These are phyloP conservation scores for Mastigias papua DNA, from an alignment of 30 jellyfish, hydroid and myxozoan species.

Conservation along the genomic window DNA sequence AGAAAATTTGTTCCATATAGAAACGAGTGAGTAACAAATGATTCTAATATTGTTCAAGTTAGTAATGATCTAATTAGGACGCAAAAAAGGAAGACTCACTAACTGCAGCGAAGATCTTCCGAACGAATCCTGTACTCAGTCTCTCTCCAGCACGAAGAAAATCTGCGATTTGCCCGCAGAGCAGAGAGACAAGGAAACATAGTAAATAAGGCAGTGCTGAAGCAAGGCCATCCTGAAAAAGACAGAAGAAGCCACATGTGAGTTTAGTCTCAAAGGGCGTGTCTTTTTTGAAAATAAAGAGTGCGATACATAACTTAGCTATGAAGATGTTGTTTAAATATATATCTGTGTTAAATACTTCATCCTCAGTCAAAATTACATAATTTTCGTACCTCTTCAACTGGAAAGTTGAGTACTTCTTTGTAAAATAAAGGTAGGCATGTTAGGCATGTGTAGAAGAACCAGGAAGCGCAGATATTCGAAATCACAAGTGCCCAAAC, in stretches of 20 bases:
- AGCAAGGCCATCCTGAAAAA: slow-evolving; percentile 79
- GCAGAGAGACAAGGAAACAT: slow-evolving; percentile 33
- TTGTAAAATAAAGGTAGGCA: slow-evolving; percentile 85
- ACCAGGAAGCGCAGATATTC: slow-evolving; percentile 79
- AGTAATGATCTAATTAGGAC: too few species aligned
- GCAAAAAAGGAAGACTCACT: neutral
- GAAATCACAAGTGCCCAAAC: slow-evolving; percentile 87
- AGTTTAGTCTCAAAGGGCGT: too few species aligned
- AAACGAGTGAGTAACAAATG: too few species aligned
- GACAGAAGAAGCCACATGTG: too few species aligned
- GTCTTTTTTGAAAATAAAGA: neutral
- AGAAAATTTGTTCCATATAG: too few species aligned
- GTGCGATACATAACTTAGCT: neutral
- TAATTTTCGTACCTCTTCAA: slow-evolving; percentile 58
- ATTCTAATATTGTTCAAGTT: too few species aligned
- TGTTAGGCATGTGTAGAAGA: slow-evolving; percentile 84
- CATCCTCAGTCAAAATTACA: too few species aligned
- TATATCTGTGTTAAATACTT: neutral
- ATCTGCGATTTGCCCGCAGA: slow-evolving; percentile 79
- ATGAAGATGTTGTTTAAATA: neutral
- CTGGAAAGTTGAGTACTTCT: slow-evolving; percentile 82
- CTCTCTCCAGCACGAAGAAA: slow-evolving; percentile 46
- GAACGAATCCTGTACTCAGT: slow-evolving; percentile 64
- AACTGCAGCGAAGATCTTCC: slow-evolving; percentile 40
- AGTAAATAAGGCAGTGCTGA: slow-evolving; percentile 87